phyloP scores from a whole-genome alignment of 2,888 invertebrate genomes.

The Steinernema carpocapsae region DNA sequence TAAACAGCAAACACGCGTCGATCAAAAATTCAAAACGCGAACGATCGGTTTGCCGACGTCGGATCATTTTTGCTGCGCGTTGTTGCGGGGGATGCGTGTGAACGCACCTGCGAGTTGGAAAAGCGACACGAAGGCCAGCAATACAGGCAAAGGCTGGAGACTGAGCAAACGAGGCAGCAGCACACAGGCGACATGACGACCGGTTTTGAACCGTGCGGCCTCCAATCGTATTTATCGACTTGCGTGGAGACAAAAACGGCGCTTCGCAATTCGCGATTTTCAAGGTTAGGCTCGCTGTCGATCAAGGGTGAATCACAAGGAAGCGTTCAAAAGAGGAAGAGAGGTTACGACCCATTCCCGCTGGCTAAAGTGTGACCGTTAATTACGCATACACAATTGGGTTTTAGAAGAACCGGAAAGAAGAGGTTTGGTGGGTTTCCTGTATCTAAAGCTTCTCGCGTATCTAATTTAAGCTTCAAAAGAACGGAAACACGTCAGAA shows the following conservation, averaged over 20 bases:
- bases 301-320: neutral
- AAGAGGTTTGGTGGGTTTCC: no score
- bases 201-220: slow-evolving; percentile 15
- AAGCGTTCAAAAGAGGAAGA: no score
- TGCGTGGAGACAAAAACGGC: neutral
- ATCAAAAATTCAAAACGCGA: neutral
- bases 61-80: no score
- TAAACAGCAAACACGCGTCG: neutral
- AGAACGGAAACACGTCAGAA: no score
- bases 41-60: neutral
- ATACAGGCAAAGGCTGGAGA: neutral
- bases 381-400: neutral
- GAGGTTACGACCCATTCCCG: no score
- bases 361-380: neutral
- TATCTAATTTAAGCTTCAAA: no score
- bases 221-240: slow-evolving; percentile 15
- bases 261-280: slow-evolving; percentile 22
- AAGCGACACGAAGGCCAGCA: no score
- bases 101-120: neutral
- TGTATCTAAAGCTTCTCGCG: no score
- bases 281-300: neutral
- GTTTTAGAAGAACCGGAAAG: neutral
- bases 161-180: neutral
- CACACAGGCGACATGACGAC: neutral
- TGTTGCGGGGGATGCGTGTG: neutral